Percentiles rank a stretch among this genome's conserved stretches.
phyloP scores from a whole-genome alignment of 2,797 vertebrate species.

The Natrix natrix region DNA sequence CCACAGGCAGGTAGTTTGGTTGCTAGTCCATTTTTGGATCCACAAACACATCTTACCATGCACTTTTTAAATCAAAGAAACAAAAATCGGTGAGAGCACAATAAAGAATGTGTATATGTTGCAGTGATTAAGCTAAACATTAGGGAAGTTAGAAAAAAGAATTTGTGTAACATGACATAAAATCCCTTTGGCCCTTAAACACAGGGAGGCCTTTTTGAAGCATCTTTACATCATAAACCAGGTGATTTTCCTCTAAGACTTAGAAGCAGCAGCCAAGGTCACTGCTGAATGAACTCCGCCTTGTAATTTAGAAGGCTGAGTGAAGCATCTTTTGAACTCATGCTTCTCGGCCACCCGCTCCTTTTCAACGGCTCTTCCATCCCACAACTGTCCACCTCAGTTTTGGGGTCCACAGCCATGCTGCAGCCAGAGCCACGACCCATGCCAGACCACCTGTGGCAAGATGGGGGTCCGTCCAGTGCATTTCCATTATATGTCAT shows the following conservation, averaged over 20 bases:
- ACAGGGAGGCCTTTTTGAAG: not conserved
- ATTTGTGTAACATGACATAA: not conserved
- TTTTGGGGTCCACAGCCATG: not conserved
- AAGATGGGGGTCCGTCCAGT: not conserved
- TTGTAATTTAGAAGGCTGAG: not conserved
- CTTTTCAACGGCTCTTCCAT: not conserved
- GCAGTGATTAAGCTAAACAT: not conserved
- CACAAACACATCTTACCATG: not conserved
- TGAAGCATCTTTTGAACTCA: not conserved
- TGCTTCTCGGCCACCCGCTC: not conserved
- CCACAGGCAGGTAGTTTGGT: not conserved
- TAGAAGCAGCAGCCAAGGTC: not conserved
- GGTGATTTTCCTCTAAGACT: not conserved
- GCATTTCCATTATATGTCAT: not conserved
- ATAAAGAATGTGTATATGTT: not conserved
- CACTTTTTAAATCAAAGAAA: not conserved
- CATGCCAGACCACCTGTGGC: not conserved
- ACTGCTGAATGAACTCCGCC: not conserved
- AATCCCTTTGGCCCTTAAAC: not conserved
- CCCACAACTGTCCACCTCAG: not conserved
- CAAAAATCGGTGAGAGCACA: not conserved
- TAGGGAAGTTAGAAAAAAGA: not conserved
- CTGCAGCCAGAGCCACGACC: not conserved
- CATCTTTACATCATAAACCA: not conserved
- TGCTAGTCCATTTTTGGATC: not conserved